A percentile compares a stretch with the other conserved stretches of the same genome.
Conservation (phyloP, 2,888 invertebrate species). For the Acanthosepion pharaonis region DNA sequence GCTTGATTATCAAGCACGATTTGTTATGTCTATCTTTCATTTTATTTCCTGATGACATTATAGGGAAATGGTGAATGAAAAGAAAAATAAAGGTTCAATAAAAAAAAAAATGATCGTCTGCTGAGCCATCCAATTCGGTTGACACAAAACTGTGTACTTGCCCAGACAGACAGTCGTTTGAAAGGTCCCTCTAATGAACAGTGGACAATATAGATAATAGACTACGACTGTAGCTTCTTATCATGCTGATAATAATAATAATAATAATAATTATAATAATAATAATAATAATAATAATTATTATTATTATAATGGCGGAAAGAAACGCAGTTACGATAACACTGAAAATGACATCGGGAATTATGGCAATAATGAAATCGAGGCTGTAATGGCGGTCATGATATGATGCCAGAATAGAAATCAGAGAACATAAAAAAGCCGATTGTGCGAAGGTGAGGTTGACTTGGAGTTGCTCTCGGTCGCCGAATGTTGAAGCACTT, state of each 20-base stretch:
- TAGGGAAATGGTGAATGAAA: background rate
- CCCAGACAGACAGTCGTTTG: background rate
- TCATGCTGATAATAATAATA: background rate
- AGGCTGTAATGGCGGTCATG: too few relatives aligned
- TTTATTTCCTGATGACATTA: background rate
- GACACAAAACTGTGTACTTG: background rate
- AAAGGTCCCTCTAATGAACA: slow-evolving; percentile 3
- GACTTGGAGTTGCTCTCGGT: too few relatives aligned
- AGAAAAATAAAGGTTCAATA: background rate
- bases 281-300: background rate
- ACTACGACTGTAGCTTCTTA: background rate
- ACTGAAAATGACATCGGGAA: too few relatives aligned
- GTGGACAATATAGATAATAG: background rate
- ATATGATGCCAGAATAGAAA: too few relatives aligned
- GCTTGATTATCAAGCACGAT: background rate
- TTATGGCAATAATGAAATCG: too few relatives aligned
- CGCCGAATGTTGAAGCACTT: too few relatives aligned
- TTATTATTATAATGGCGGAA: background rate
- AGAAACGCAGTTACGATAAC: too few relatives aligned
- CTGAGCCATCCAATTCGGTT: background rate
- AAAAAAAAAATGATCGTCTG: background rate
- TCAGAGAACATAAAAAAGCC: too few relatives aligned
- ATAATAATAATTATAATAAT: background rate
- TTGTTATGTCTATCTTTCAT: background rate
- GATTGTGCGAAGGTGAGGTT: too few relatives aligned